These are phyloP conservation scores for Nothoprocta perdicaria DNA, from an alignment of 2,113 vertebrate genomes.

Conservation along the genomic window DNA sequence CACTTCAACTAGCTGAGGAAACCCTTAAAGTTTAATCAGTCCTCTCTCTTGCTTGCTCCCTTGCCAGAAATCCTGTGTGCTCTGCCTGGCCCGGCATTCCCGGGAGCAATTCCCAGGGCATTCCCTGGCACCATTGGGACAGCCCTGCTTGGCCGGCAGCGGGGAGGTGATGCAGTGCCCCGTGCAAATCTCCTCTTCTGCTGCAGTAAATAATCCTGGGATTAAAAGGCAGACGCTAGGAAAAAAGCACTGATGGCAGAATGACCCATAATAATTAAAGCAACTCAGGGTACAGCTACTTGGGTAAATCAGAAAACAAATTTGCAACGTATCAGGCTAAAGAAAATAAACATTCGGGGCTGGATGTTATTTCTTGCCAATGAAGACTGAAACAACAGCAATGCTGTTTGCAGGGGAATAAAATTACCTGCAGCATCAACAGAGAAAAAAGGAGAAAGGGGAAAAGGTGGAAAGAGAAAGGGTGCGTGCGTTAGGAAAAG, in stretches of 20 bases:
- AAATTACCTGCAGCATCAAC: not conserved
- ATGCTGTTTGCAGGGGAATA: not conserved
- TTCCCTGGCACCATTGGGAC: too few species aligned
- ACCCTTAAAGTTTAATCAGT: slow-evolving; percentile 42
- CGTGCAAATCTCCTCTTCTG: not conserved
- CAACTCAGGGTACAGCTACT: not conserved
- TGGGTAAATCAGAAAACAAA: not conserved
- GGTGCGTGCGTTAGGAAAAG: not conserved
- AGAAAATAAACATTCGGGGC: not conserved
- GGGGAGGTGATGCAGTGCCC: rapidly evolving
- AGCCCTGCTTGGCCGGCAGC: too few species aligned
- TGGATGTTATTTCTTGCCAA: not conserved
- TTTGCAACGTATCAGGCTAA: not conserved
- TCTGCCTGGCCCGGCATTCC: too few species aligned
- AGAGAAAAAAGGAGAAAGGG: not conserved
- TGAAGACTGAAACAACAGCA: not conserved
- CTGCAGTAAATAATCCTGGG: not conserved
- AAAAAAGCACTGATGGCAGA: not conserved
- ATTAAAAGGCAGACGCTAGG: not conserved
- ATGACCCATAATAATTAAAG: not conserved
- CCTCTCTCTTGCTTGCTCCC: not conserved
- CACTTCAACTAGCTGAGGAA: slow-evolving; percentile 2
- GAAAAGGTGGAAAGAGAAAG: not conserved
- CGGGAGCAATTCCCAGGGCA: too few species aligned
- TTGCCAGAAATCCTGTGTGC: not conserved